phyloP scores from a whole-genome alignment of 2,797 vertebrate species.

The Carapus acus region DNA sequence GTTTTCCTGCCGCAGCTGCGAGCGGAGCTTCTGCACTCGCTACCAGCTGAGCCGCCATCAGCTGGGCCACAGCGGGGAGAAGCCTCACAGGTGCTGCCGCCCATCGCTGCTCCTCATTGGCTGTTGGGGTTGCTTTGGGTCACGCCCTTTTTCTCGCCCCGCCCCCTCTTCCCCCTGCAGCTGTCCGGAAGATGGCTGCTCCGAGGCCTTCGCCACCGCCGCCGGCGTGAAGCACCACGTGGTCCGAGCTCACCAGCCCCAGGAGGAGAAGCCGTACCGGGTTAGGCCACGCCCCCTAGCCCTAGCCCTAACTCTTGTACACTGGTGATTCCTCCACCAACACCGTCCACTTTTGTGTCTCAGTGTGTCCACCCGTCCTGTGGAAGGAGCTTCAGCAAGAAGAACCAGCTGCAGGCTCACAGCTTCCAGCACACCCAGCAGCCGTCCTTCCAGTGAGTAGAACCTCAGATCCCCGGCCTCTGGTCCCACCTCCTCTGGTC shows the following conservation, averaged over 20 bases:
- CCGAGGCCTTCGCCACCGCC: constrained; percentile 74
- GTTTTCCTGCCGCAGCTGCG: constrained; percentile 81
- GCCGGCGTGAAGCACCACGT: constrained; percentile 82
- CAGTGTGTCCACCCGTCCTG: constrained; percentile 83
- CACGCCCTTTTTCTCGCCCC: too few relatives aligned
- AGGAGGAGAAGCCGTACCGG: constrained; percentile 67
- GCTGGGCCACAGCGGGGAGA: constrained; percentile 81
- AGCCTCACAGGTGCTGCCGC: constrained; percentile 64
- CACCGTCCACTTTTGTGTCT: neutral
- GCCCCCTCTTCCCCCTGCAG: constrained; percentile 67
- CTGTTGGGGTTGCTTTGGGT: too few relatives aligned
- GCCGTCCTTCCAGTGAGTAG: constrained; percentile 79
- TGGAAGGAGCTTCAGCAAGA: constrained; percentile 80
- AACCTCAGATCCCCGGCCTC: neutral
- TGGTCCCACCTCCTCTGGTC: accelerated
- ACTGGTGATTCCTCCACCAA: too few relatives aligned
- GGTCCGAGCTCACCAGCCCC: constrained; percentile 75
- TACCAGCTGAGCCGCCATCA: constrained; percentile 81
- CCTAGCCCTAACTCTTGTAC: too few relatives aligned
- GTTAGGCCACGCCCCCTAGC: constrained; percentile 49
- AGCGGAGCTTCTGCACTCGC: constrained; percentile 79
- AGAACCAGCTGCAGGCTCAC: constrained; percentile 81
- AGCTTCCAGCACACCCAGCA: constrained; percentile 73
- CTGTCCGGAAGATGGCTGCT: constrained; percentile 76
- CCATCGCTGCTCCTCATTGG: neutral